Evolutionary conservation across 2,888 invertebrate genomes (phyloP), one percentile per base, ranked within the genome.

Genomic region (Conops quadrifasciatus): DNA sequence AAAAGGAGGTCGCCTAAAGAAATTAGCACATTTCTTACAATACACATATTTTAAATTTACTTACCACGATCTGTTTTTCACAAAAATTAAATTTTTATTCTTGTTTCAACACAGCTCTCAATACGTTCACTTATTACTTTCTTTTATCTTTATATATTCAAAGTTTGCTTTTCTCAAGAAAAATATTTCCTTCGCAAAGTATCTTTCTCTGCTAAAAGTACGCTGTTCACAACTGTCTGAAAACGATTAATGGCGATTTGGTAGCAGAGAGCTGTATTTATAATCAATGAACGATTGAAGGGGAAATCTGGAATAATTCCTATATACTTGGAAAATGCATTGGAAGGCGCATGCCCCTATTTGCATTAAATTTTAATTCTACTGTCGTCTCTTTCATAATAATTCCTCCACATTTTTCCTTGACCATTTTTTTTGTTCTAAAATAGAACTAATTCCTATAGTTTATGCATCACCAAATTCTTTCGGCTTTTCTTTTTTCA

Each of bases 221-320:
- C 74, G 72, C 72, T 67, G 67, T 67, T 71, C 77, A 74, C 76
- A 75, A 72, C 43, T 74, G 74, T 64, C 74, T 70, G 70, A 70
- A 64, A 67, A 59, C 49, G 70, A 75, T 58, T 76, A 69, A 71
- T 45, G 65, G 0, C 0, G 11, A 5, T 1, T 19, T 19, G 30
- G 47, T 19, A 21, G 11, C 68, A 45, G 4, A 36, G 9, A 49
- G 51, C 58, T n/a, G 59, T 71, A 70, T 77, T 77, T 77, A 77
- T 77, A 77, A 26, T 67, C 43, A 68, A 9, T 53, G 19, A 4
- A 5, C 2, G 9, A n/a, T n/a, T 16, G 16, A 36, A 15, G 66
- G 62, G 53, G 74, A 73, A 73, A 58, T 71, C 26, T 45, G 60
- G 21, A 71, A 74, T 73, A 67, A 59, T 68, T 63, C 62, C 64